A percentile compares a stretch with the other conserved stretches of the same genome.
These are phyloP conservation scores for Chelonia mydas DNA, from an alignment of 2,797 vertebrate species.

Conservation along the genomic window DNA sequence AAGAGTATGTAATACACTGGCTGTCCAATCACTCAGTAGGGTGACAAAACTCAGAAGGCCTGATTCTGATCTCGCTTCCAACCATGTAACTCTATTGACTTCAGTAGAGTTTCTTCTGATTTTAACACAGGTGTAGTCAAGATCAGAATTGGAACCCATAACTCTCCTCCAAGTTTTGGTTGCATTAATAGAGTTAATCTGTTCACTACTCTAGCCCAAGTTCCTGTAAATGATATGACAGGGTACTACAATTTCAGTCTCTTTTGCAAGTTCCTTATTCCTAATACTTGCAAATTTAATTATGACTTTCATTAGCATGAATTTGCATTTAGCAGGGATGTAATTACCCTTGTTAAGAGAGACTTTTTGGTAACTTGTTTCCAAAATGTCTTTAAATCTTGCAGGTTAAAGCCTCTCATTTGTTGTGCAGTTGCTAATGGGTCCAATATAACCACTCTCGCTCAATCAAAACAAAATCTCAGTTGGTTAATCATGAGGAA, in stretches of 20 bases:
- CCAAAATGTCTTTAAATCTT: slow-evolving; percentile 8
- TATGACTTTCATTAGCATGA: not conserved
- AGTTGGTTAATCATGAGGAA: accelerated
- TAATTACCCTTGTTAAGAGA: not conserved
- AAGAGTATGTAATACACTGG: not conserved
- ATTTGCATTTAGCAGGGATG: not conserved
- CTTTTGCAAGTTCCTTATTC: not conserved
- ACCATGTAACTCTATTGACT: not conserved
- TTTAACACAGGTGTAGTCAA: not conserved
- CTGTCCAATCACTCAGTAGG: not conserved
- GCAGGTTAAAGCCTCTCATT: slow-evolving; percentile 14
- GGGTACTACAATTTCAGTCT: not conserved
- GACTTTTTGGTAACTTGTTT: not conserved
- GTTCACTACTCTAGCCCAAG: not conserved
- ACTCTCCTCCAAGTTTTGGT: not conserved
- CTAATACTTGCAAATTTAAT: not conserved
- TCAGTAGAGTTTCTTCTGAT: not conserved
- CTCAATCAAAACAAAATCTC: not conserved
- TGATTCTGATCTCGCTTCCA: not conserved
- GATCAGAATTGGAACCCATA: not conserved
- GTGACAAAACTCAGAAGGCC: not conserved
- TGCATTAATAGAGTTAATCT: not conserved
- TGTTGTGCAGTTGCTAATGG: not conserved
- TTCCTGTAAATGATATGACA: not conserved
- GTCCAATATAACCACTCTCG: not conserved